Conservation (phyloP, 1,140 invertebrate species). For the Callitettix versicolor region DNA sequence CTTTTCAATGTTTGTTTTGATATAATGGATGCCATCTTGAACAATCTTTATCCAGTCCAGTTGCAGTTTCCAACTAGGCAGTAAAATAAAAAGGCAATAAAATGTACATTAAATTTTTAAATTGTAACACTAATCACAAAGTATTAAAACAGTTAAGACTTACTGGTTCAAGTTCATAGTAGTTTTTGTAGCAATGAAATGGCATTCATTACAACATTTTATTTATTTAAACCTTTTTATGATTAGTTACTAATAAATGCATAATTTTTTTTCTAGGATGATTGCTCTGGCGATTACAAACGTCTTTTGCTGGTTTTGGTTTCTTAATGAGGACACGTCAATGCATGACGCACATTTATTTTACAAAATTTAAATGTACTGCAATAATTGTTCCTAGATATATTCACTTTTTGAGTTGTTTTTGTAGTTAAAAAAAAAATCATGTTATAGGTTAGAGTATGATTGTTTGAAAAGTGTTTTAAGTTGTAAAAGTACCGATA, state of each 20-base stretch:
- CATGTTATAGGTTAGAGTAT: too few relatives aligned
- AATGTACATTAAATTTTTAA: too few relatives aligned
- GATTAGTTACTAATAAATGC: neutral
- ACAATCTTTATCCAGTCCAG: neutral
- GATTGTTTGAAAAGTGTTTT: too few relatives aligned
- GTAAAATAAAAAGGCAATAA: too few relatives aligned
- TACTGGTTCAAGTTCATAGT: too few relatives aligned
- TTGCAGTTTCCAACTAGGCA: neutral
- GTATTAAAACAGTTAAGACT: too few relatives aligned
- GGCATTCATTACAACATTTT: too few relatives aligned
- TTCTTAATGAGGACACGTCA: conserved; percentile 6
- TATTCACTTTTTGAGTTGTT: neutral
- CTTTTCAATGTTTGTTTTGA: neutral
- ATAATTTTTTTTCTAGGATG: conserved; percentile 24
- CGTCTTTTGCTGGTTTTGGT: conserved; percentile 11
- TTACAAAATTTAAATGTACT: neutral
- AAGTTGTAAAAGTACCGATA: too few relatives aligned
- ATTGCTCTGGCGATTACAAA: conserved; percentile 16
- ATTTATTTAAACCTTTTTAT: too few relatives aligned
- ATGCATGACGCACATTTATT: neutral
- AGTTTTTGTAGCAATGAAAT: too few relatives aligned
- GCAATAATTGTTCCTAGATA: neutral
- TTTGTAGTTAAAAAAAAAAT: neutral
- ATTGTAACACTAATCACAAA: too few relatives aligned
- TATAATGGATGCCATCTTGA: neutral